phyloP scores from a whole-genome alignment of 2,888 invertebrate genomes.

The Halocaridina rubra region DNA sequence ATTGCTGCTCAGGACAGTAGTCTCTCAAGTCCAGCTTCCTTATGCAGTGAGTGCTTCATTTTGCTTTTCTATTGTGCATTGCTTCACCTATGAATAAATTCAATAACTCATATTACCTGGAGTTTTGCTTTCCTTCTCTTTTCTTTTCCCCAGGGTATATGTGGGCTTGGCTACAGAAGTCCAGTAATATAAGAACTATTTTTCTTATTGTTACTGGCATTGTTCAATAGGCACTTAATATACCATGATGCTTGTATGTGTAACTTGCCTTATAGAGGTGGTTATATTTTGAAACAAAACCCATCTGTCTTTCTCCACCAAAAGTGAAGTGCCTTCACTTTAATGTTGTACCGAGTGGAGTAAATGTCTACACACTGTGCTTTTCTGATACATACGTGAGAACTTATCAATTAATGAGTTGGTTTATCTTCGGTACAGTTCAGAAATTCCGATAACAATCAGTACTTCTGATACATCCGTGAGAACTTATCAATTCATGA shows the following conservation, averaged over 20 bases:
- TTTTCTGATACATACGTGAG: conserved; percentile 18
- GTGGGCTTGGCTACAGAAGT: too few species aligned
- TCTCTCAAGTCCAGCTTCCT: conserved; percentile 22
- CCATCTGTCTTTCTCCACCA: too few species aligned
- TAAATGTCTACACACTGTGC: conserved; percentile 32
- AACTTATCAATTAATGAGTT: background rate
- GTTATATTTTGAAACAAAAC: too few species aligned
- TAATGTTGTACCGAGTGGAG: conserved; percentile 48
- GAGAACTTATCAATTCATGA: background rate
- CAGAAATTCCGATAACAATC: background rate
- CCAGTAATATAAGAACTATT: too few species aligned
- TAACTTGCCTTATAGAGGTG: too few species aligned
- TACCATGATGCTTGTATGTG: too few species aligned
- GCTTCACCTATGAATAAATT: conserved; percentile 50
- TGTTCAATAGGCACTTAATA: too few species aligned
- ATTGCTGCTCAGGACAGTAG: conserved; percentile 31
- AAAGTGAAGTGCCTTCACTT: too few species aligned
- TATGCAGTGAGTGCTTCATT: conserved; percentile 37
- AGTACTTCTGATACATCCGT: background rate
- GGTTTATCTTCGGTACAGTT: background rate
- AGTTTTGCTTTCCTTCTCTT: too few species aligned
- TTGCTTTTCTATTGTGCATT: conserved; percentile 51
- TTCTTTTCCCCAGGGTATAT: too few species aligned
- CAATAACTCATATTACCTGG: conserved; percentile 37
- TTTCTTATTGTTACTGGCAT: too few species aligned